Conservation (phyloP, 2,113 vertebrate species). For the Edolisoma coerulescens region DNA sequence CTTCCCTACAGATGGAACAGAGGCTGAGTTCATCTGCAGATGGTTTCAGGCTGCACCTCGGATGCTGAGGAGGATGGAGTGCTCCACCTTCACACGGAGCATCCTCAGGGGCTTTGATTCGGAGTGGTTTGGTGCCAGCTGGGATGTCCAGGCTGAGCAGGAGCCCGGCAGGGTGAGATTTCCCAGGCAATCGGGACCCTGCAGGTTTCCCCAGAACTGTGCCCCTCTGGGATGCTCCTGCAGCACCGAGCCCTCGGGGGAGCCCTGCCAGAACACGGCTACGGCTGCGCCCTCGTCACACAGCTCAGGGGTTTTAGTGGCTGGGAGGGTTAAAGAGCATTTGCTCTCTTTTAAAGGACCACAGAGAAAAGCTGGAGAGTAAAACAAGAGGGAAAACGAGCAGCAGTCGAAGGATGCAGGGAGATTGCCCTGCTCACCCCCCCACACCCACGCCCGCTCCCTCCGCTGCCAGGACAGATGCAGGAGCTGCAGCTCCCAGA, state of each 20-base stretch:
- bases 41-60: not conserved
- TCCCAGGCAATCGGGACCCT: not conserved
- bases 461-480: fast-evolving
- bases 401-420: fast-evolving
- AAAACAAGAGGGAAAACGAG: not conserved
- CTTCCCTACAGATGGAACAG: not conserved
- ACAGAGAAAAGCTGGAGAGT: not conserved
- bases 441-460: fast-evolving
- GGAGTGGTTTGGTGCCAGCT: not conserved
- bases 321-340: not conserved
- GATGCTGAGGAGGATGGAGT: not conserved
- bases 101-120: not conserved
- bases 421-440: too few relatives aligned
- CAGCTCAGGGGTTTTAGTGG: not conserved
- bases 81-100: not conserved
- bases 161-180: not conserved
- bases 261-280: not conserved
- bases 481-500: not conserved
- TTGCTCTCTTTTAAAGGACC: not conserved
- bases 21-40: not conserved
- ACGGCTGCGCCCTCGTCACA: not conserved
- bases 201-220: not conserved
- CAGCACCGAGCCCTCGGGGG: not conserved
- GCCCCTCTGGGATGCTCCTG: not conserved
- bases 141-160: not conserved